Conservation (phyloP, 2,797 vertebrate genomes). For the Amblyopsis hoosieri region DNA sequence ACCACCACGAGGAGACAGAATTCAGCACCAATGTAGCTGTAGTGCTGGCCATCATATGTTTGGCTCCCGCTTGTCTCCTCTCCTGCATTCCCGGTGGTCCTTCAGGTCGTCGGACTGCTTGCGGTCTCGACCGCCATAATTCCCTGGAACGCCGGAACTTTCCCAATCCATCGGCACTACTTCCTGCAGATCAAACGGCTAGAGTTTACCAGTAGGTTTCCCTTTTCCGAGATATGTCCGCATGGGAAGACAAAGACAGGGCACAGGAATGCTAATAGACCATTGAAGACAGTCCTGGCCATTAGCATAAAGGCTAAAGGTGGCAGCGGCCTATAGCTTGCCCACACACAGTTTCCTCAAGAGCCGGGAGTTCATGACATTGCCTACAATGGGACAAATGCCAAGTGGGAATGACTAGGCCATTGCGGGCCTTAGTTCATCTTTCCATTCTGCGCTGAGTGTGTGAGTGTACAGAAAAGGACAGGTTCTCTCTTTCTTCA, state of each 20-base stretch:
- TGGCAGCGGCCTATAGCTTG: slow-evolving; percentile 64
- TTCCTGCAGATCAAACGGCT: slow-evolving; percentile 91
- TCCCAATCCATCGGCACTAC: slow-evolving; percentile 82
- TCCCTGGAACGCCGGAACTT: slow-evolving; percentile 85
- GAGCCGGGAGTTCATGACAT: slow-evolving; percentile 73
- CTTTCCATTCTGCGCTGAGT: slow-evolving; percentile 57
- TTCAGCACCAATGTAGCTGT: slow-evolving; percentile 16
- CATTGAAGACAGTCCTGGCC: slow-evolving; percentile 59
- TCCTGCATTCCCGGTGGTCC: slow-evolving; percentile 74
- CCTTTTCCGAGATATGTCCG: slow-evolving; percentile 43
- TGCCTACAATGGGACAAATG: slow-evolving; percentile 75
- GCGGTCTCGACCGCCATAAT: slow-evolving; percentile 83
- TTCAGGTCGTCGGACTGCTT: slow-evolving; percentile 85
- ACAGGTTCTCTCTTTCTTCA: slow-evolving; percentile 50
- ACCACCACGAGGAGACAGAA: slow-evolving; percentile 41
- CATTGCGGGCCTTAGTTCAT: slow-evolving; percentile 50
- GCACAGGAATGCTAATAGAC: slow-evolving; percentile 74
- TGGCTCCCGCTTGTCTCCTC: slow-evolving; percentile 13
- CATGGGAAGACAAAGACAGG: slow-evolving; percentile 66
- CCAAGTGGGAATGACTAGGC: slow-evolving; percentile 70
- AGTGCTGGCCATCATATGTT: slow-evolving; percentile 26
- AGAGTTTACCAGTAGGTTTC: slow-evolving; percentile 87
- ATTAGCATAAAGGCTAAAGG: slow-evolving; percentile 80
- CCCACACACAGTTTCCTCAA: slow-evolving; percentile 72
- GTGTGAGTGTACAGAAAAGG: slow-evolving; percentile 52